Conservation (phyloP, 2,113 vertebrate genomes). For the Athene noctua region DNA sequence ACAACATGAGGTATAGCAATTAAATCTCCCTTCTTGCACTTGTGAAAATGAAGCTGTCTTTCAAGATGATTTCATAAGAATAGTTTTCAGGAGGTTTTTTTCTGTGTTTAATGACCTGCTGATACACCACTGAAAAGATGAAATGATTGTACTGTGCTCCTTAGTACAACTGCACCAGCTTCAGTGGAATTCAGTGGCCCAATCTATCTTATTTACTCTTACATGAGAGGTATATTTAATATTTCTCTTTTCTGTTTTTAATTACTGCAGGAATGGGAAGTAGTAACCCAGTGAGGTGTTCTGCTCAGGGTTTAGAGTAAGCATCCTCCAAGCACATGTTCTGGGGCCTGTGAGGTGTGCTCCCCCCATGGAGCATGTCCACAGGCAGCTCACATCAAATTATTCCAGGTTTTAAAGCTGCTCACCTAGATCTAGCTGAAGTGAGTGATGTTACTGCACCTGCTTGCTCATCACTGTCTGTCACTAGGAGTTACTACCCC, state of each 20-base stretch:
- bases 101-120: background rate
- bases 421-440: background rate
- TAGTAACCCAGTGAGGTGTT: background rate
- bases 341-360: background rate
- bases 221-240: background rate
- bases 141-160: background rate
- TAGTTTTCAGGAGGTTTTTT: background rate
- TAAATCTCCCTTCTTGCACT: background rate
- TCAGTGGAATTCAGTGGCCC: background rate
- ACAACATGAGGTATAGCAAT: background rate
- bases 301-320: background rate
- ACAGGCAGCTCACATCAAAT: background rate
- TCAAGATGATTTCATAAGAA: background rate
- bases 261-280: background rate
- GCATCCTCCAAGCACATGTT: background rate
- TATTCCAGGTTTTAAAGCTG: background rate
- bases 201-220: background rate
- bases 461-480: background rate
- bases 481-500: too few species aligned
- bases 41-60: background rate
- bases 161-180: background rate
- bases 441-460: accelerated
- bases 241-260: background rate
- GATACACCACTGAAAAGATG: background rate
- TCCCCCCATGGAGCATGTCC: accelerated